Conservation (phyloP, 2,797 vertebrate genomes). For the Takifugu rubripes region DNA sequence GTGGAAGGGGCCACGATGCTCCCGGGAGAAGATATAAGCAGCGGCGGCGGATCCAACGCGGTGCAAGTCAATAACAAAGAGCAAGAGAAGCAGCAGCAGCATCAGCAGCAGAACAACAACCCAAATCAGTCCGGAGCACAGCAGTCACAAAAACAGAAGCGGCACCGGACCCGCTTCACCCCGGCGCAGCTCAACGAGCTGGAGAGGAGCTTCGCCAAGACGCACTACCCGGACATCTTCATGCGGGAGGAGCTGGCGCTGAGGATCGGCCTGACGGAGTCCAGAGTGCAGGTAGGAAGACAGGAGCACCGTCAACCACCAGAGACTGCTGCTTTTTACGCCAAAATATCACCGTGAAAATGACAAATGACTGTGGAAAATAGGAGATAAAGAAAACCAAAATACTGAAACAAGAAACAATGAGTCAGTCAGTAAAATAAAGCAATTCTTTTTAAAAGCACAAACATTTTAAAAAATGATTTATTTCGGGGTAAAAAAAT, state of each 20-base stretch:
- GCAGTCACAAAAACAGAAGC: constrained; percentile 89
- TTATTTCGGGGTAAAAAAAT: too few species aligned
- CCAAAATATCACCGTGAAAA: background rate
- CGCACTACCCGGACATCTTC: constrained; percentile 98
- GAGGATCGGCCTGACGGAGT: constrained; percentile 95
- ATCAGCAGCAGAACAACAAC: constrained; percentile 73
- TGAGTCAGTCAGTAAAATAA: background rate
- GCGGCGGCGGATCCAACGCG: constrained; percentile 84
- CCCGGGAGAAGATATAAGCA: constrained; percentile 89
- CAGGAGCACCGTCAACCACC: background rate
- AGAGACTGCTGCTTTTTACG: too few species aligned
- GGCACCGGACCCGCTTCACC: constrained; percentile 95
- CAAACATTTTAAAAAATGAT: too few species aligned
- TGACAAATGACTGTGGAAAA: background rate
- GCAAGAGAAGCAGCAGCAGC: constrained; percentile 87
- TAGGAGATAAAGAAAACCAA: background rate
- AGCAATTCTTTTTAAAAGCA: too few species aligned
- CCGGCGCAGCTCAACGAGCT: constrained; percentile 96
- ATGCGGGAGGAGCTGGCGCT: constrained; percentile 97
- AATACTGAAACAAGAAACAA: background rate
- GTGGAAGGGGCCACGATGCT: constrained; percentile 92
- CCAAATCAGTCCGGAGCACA: constrained; percentile 75
- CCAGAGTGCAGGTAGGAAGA: constrained; percentile 73
- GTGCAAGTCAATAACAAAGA: constrained; percentile 87
- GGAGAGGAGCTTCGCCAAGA: constrained; percentile 97